A percentile compares a stretch with the other conserved stretches of the same genome.
Conservation (phyloP, 2,888 invertebrate species). For the Melinopterus prodromus region DNA sequence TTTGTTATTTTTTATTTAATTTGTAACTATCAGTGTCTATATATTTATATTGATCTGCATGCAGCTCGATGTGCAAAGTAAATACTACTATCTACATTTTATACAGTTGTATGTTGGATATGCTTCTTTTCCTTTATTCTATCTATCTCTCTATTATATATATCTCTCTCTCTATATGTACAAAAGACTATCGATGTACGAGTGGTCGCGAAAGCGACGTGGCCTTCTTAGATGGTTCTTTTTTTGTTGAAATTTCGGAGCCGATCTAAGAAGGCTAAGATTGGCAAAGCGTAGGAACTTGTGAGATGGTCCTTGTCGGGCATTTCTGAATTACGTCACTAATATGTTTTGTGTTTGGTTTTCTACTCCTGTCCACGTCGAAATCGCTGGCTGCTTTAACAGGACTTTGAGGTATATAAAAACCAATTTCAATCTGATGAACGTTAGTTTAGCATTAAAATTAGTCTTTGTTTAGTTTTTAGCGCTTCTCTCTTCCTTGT, state of each 20-base stretch:
- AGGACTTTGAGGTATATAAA: conserved; percentile 84
- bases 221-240: conserved; percentile 5
- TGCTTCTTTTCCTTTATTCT: conserved; percentile 54
- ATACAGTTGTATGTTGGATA: conserved; percentile 56
- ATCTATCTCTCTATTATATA: conserved; percentile 41
- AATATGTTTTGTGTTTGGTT: conserved; percentile 71
- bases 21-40: conserved; percentile 41
- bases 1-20: conserved; percentile 15
- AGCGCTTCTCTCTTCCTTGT: conserved; percentile 58
- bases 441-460: conserved; percentile 58
- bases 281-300: conserved; percentile 76
- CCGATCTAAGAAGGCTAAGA: conserved; percentile 49
- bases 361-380: conserved; percentile 67
- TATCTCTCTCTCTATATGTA: conserved; percentile 25
- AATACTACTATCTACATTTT: conserved; percentile 15
- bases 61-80: conserved; percentile 52
- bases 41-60: conserved; percentile 50
- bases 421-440: conserved; percentile 54
- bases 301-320: conserved; percentile 89
- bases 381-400: conserved; percentile 72
- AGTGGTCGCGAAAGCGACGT: not conserved
- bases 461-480: conserved; percentile 60
- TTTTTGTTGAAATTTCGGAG: conserved; percentile 8
- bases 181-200: conserved; percentile 16
- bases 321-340: conserved; percentile 61